Evolutionary conservation across 2,888 invertebrate genomes (phyloP), one percentile per base, ranked within the genome.

Genomic region (Trimorus sp.): DNA sequence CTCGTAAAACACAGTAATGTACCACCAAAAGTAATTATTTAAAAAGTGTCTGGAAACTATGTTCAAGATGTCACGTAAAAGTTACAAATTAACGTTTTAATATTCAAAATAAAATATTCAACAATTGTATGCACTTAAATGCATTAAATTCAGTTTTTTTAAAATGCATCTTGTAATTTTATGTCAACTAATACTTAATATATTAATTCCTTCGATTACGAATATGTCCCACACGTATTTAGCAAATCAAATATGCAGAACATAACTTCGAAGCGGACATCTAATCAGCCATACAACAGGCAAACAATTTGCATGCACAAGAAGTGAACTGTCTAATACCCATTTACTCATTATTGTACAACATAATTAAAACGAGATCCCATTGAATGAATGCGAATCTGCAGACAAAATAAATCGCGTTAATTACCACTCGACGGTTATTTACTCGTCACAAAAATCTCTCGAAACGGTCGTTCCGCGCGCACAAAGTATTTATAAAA

Each of bases 301-400:
- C n/a, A 26, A 59, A 51, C 59, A 48, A 59, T 70, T 70, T 70
- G 60, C 70, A 70, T 60, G 51, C 40, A 60, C 40, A 59, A 71
- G 53, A 16, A 53, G 53, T 42, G 38, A 54, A 62, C 62, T 71
- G 45, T 62, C 62, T 71, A 62, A 71, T 71, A 62, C 54, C 71
- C 62, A 62, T 71, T 36, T 26, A 71, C 53, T 71, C 62, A 62
- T 62, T 71, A 71, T 71, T 62, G 62, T 53, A 54, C 12, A 54
- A 37, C 36, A 14, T 14, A 56, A 68, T 54, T 26, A 54, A 54
- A 56, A 16, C 7, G 6, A 54, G 6, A 45, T 42, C 42, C 14
- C 37, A 12, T 53, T 42, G 2, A 45, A 45, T 0, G n/a, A 60
- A 42, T 48, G 40, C 11, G 9, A 40, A 40, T 48, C 12, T n/a